Conservation (phyloP, 1,140 invertebrate species). For the Zaprionus camerounensis region DNA sequence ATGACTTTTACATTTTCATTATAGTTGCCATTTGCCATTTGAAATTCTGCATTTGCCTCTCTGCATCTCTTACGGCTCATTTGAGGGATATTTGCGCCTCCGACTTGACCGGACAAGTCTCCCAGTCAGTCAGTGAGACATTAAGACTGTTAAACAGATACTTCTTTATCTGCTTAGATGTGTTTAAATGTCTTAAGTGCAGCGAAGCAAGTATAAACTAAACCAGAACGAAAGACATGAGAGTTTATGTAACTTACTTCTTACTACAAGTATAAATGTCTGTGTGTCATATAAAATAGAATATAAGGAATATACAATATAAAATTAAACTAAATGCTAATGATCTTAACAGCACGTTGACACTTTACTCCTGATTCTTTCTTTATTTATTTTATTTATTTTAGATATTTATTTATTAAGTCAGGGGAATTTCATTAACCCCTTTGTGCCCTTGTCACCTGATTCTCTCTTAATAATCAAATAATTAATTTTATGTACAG, state of each 20-base stretch:
- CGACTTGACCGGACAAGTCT: conserved; percentile 14
- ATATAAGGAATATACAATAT: too few relatives aligned
- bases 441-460: too few relatives aligned
- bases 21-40: conserved; percentile 47
- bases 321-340: too few relatives aligned
- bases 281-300: too few relatives aligned
- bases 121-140: background rate
- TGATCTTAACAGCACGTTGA: too few relatives aligned
- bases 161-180: background rate
- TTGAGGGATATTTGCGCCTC: conserved; percentile 61
- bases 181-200: background rate
- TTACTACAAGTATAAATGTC: too few relatives aligned
- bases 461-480: too few relatives aligned
- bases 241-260: background rate
- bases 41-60: conserved; percentile 60
- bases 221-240: background rate
- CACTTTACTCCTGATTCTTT: too few relatives aligned
- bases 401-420: too few relatives aligned
- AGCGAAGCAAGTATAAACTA: background rate
- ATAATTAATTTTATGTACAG: too few relatives aligned
- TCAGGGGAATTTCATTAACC: too few relatives aligned
- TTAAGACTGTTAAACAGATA: background rate
- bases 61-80: conserved; percentile 60
- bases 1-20: conserved; percentile 67
- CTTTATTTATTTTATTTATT: too few relatives aligned